These are phyloP conservation scores for Drosophila pseudotakahashii DNA, from an alignment of 2,888 invertebrate species.

Conservation along the genomic window DNA sequence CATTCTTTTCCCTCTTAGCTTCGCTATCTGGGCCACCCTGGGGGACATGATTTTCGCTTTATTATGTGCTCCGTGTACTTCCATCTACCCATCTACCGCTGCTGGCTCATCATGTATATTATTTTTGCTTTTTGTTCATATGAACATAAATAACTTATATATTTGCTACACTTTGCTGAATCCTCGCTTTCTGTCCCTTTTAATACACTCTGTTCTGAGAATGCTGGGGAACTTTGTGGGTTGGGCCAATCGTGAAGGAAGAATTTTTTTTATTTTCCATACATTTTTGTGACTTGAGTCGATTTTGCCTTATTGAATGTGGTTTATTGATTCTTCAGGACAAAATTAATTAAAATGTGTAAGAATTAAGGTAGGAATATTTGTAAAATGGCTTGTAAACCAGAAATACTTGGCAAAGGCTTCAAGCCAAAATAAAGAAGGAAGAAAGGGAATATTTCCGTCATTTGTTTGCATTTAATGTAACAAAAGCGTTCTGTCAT, in stretches of 20 bases:
- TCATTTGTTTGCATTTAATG: conserved; percentile 32
- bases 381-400: conserved; percentile 7
- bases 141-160: conserved; percentile 73
- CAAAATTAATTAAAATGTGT: conserved; percentile 26
- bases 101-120: conserved; percentile 58
- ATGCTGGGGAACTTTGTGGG: conserved; percentile 2
- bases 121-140: conserved; percentile 71
- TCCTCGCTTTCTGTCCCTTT: conserved; percentile 28
- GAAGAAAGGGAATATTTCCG: conserved; percentile 13
- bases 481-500: conserved; percentile 42
- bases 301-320: conserved; percentile 41
- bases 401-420: conserved; percentile 9
- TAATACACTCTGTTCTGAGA: conserved; percentile 56
- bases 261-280: conserved; percentile 51
- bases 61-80: conserved; percentile 57
- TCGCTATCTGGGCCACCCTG: conserved; percentile 51
- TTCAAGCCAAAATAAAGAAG: conserved; percentile 7
- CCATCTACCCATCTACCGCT: conserved; percentile 16
- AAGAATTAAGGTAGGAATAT: neutral
- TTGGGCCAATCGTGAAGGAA: neutral
- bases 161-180: conserved; percentile 64
- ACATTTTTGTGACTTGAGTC: conserved; percentile 25
- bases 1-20: conserved; percentile 15
- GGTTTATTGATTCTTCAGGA: conserved; percentile 52
- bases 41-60: conserved; percentile 76